phyloP scores from a whole-genome alignment of 2,113 vertebrate genomes.

The Hypomesus transpacificus region DNA sequence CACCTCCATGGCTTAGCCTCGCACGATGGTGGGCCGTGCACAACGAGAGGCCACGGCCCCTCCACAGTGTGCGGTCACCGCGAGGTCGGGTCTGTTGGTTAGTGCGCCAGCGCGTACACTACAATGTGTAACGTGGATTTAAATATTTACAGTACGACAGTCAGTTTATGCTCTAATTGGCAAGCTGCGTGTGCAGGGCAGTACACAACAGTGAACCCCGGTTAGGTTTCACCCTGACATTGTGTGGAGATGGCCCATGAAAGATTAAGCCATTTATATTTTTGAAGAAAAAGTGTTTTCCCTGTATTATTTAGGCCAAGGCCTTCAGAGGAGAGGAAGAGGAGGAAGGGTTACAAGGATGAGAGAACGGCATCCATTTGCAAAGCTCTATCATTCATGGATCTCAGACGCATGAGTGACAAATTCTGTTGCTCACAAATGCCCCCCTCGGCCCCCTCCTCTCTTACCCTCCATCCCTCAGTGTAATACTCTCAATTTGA shows the following conservation, averaged over 20 bases:
- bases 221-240: constrained; percentile 41
- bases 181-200: constrained; percentile 28
- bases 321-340: constrained; percentile 38
- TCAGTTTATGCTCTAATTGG: constrained; percentile 68
- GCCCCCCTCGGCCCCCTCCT: constrained; percentile 13
- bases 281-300: constrained; percentile 50
- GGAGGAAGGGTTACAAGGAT: background rate
- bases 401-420: constrained; percentile 36
- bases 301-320: constrained; percentile 59
- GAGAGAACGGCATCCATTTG: constrained; percentile 55
- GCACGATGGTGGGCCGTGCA: constrained; percentile 24
- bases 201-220: constrained; percentile 4
- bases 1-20: constrained; percentile 9
- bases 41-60: constrained; percentile 37
- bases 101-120: constrained; percentile 28
- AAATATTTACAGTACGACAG: constrained; percentile 58
- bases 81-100: constrained; percentile 6
- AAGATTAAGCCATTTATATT: constrained; percentile 64
- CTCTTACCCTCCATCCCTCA: background rate
- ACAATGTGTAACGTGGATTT: constrained; percentile 43
- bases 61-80: constrained; percentile 14
- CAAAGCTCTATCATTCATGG: constrained; percentile 64
- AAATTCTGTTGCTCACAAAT: constrained; percentile 38
- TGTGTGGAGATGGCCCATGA: constrained; percentile 60
- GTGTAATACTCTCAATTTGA: constrained; percentile 19